These are phyloP conservation scores for Thera britannica DNA, from an alignment of 2,888 invertebrate species.

Conservation along the genomic window DNA sequence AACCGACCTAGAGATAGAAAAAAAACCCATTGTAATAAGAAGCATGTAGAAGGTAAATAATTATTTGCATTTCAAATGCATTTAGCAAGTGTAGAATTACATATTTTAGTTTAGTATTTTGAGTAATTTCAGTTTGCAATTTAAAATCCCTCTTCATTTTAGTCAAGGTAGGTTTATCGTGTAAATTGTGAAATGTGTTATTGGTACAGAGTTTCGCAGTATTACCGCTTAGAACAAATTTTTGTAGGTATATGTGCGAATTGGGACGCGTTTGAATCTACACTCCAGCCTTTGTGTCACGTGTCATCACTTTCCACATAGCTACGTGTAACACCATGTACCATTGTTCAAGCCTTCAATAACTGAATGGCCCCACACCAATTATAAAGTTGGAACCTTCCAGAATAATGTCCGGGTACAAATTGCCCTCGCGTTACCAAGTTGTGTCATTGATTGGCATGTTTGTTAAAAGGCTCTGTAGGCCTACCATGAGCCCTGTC, in stretches of 20 bases:
- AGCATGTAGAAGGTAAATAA: too few species aligned
- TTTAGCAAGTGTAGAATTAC: not conserved
- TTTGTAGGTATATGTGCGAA: conserved; percentile 12
- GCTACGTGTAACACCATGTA: not conserved
- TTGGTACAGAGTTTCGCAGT: conserved; percentile 7
- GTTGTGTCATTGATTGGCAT: conserved; percentile 45
- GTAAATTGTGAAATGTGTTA: not conserved
- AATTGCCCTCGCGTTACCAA: conserved; percentile 46
- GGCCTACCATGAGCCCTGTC: too few species aligned
- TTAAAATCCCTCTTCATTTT: not conserved
- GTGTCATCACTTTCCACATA: conserved; percentile 25
- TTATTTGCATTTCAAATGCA: not conserved
- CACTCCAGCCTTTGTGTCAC: conserved; percentile 23
- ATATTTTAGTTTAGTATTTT: not conserved
- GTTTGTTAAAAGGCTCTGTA: conserved; percentile 36
- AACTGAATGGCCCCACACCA: conserved; percentile 50
- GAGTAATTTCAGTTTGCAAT: not conserved
- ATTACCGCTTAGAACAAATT: conserved; percentile 5
- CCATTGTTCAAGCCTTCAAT: conserved; percentile 35
- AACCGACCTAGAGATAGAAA: too few species aligned
- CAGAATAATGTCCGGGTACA: conserved; percentile 39
- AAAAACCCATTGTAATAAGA: too few species aligned
- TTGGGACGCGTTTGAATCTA: conserved; percentile 13
- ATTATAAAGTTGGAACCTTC: conserved; percentile 53
- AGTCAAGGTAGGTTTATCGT: not conserved